phyloP scores from a whole-genome alignment of 2,797 vertebrate species.

The Hapalemur alaotrensis region DNA sequence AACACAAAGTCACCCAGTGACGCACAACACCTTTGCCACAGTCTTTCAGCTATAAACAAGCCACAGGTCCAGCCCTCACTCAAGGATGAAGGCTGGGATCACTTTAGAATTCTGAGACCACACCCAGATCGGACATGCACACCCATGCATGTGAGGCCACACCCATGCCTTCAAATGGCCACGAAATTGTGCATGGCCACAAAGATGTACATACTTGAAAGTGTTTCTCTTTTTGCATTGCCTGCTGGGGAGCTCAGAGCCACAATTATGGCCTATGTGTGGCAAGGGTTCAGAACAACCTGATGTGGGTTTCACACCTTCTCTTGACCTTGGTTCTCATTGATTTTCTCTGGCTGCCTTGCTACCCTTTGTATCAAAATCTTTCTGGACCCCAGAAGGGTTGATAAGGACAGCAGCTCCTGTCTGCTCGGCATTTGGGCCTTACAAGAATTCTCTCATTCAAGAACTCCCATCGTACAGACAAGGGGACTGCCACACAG shows the following conservation, averaged over 20 bases:
- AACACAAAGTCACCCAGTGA: neutral
- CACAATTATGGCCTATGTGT: neutral
- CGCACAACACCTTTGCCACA: neutral
- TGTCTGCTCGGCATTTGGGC: neutral
- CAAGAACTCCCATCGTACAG: neutral
- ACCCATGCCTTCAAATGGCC: neutral
- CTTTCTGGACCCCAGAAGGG: neutral
- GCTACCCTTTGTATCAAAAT: neutral
- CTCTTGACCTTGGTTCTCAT: neutral
- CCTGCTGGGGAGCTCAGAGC: neutral
- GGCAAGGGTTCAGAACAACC: neutral
- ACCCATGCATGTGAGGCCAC: accelerated
- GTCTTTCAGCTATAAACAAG: neutral
- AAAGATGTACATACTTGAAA: neutral
- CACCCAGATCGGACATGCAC: no score
- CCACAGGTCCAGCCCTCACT: neutral
- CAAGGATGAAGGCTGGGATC: no score
- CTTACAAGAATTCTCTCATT: neutral
- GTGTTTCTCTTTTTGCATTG: conserved; percentile 1
- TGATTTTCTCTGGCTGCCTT: neutral
- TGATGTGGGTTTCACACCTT: neutral
- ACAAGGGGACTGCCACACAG: neutral
- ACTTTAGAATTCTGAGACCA: neutral
- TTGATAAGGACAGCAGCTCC: neutral
- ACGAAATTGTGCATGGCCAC: neutral